Percentiles rank a stretch among this genome's conserved stretches.
Conservation (phyloP, 2,113 vertebrate genomes). For the Colinus virginianus region DNA sequence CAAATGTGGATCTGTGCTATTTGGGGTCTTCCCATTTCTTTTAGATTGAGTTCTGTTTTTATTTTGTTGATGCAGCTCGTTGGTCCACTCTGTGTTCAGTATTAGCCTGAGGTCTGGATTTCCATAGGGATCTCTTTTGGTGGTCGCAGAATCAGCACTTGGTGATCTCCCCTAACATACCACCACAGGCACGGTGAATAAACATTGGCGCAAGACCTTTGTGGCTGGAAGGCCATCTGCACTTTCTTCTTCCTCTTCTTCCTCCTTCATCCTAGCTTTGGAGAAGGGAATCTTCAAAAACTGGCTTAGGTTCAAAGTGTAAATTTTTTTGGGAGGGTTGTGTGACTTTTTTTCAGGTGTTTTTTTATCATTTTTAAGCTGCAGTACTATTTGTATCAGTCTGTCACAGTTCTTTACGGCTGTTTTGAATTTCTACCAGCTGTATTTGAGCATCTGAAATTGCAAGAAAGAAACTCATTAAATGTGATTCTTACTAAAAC, state of each 20-base stretch:
- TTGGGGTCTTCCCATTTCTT: constrained; percentile 74
- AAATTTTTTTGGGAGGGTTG: constrained; percentile 80
- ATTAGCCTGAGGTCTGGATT: constrained; percentile 81
- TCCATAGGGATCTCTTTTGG: constrained; percentile 70
- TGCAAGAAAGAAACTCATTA: constrained; percentile 84
- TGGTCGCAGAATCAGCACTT: constrained; percentile 61
- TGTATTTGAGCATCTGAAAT: constrained; percentile 84
- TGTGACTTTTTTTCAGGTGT: constrained; percentile 81
- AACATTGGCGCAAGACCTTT: constrained; percentile 70
- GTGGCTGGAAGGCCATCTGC: constrained; percentile 73
- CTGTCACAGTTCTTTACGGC: constrained; percentile 82
- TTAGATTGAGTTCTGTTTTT: constrained; percentile 69
- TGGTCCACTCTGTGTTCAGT: constrained; percentile 80
- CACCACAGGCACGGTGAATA: constrained; percentile 65
- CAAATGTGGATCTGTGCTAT: constrained; percentile 76
- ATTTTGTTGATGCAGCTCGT: constrained; percentile 72
- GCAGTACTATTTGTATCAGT: constrained; percentile 86
- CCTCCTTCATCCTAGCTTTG: constrained; percentile 73
- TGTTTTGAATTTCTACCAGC: constrained; percentile 85
- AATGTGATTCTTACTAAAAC: constrained; percentile 84
- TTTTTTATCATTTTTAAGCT: constrained; percentile 85
- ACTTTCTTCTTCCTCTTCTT: constrained; percentile 71
- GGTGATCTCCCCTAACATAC: constrained; percentile 47
- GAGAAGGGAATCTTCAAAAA: constrained; percentile 80
- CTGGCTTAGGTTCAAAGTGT: constrained; percentile 84